Percentiles rank a stretch among this genome's conserved stretches.
Evolutionary conservation across 1,140 invertebrate species (phyloP).

Genomic region (Pseudomyrmex dendroicus): DNA sequence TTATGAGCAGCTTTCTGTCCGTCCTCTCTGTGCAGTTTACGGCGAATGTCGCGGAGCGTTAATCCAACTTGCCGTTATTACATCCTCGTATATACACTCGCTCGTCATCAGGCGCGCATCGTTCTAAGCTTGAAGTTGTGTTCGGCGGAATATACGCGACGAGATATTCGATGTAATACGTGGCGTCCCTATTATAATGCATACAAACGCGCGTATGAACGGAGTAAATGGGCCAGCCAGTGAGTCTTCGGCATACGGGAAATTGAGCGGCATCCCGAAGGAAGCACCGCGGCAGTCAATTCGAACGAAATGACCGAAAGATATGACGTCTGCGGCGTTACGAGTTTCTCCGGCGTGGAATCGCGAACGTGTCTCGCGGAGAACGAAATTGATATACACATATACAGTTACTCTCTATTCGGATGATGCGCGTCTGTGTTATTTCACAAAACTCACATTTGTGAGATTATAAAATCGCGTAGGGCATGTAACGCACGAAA

Average conservation of each 20-base stretch:
- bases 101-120: slow-evolving; percentile 45
- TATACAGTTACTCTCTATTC: background rate
- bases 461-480: background rate
- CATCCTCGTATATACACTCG: slow-evolving; percentile 16
- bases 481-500: background rate
- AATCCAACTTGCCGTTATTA: slow-evolving; percentile 56
- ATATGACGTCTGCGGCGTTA: slow-evolving; percentile 29
- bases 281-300: slow-evolving; percentile 44
- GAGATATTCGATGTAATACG: slow-evolving; percentile 31
- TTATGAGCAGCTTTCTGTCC: slow-evolving; percentile 41
- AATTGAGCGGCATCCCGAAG: slow-evolving; percentile 55
- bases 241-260: slow-evolving; percentile 56
- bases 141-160: background rate
- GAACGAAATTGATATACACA: slow-evolving; percentile 2
- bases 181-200: slow-evolving; percentile 57
- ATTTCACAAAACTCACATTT: slow-evolving; percentile 6
- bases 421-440: background rate
- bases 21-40: slow-evolving; percentile 5
- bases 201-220: slow-evolving; percentile 39
- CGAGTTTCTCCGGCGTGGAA: slow-evolving; percentile 14
- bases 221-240: slow-evolving; percentile 31
- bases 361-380: background rate
- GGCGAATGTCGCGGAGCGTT: slow-evolving; percentile 22
- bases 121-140: slow-evolving; percentile 7
- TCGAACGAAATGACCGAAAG: slow-evolving; percentile 35